These are phyloP conservation scores for Papilio helenus DNA, from an alignment of 1,140 invertebrate species.

Conservation along the genomic window DNA sequence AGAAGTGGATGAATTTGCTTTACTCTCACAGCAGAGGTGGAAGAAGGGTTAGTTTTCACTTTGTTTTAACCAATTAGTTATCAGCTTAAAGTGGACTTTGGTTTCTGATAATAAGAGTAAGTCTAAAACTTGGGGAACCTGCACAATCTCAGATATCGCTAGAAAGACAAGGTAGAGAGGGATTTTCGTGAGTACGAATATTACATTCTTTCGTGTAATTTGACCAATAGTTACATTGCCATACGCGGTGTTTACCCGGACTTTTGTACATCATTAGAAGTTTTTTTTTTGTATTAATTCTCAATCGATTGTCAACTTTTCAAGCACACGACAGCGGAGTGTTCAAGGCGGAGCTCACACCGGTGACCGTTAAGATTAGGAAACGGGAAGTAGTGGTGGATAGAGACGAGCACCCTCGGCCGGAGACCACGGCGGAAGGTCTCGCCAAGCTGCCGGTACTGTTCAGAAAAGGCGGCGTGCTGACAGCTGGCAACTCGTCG, in stretches of 20 bases:
- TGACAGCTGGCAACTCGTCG: slow-evolving; percentile 97
- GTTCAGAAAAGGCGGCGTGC: slow-evolving; percentile 97
- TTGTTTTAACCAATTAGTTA: not conserved
- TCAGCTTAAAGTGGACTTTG: no score
- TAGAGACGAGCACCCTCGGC: slow-evolving; percentile 97
- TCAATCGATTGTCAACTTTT: not conserved
- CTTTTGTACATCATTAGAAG: no score
- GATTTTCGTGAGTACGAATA: no score
- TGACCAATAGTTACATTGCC: no score
- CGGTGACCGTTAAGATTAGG: slow-evolving; percentile 92
- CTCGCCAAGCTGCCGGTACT: slow-evolving; percentile 92
- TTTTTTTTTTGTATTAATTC: no score
- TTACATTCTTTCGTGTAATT: no score
- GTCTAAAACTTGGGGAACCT: no score
- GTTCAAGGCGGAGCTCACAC: slow-evolving; percentile 95
- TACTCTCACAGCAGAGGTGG: slow-evolving; percentile 92
- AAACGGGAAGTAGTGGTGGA: slow-evolving; percentile 91
- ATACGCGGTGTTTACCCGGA: no score
- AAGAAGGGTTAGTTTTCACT: slow-evolving; percentile 85
- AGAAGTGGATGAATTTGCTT: slow-evolving; percentile 94
- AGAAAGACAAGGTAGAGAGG: no score
- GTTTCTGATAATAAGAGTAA: no score
- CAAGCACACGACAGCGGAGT: slow-evolving; percentile 92
- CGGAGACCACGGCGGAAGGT: slow-evolving; percentile 91
- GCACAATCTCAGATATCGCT: no score